Conservation (phyloP, 2,113 vertebrate genomes). For the Balaeniceps rex region DNA sequence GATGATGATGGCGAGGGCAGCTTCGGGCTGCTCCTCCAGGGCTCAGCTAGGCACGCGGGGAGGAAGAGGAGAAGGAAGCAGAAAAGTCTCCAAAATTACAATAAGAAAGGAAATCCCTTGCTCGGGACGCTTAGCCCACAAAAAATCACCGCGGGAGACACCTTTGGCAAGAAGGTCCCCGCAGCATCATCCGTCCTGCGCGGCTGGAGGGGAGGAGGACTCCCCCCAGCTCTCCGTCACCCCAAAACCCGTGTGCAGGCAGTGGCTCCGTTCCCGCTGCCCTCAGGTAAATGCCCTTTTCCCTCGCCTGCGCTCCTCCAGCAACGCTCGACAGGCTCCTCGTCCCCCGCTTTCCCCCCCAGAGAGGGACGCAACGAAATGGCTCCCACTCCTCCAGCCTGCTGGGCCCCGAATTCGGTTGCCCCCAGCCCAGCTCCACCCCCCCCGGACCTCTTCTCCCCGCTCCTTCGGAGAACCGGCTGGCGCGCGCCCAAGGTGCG, state of each 20-base stretch:
- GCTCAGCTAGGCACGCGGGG: accelerated
- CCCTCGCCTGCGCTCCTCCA: background rate
- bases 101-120: background rate
- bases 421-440: too few relatives aligned
- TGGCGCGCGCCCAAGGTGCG: accelerated
- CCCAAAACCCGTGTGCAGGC: accelerated
- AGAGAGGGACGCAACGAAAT: too few relatives aligned
- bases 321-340: accelerated
- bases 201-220: background rate
- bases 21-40: background rate
- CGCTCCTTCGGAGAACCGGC: background rate
- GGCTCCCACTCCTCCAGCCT: background rate
- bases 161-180: background rate
- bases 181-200: accelerated
- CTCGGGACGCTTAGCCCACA: background rate
- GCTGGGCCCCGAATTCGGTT: too few relatives aligned
- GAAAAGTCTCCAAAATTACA: background rate
- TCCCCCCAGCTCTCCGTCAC: too few relatives aligned
- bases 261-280: background rate
- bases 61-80: background rate
- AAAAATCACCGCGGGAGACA: background rate
- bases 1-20: background rate
- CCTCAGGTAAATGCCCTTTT: background rate
- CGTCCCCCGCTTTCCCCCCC: background rate
- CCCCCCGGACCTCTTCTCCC: background rate